Conservation (phyloP, 1,140 invertebrate genomes). For the Pseudomyrmex cubaensis region DNA sequence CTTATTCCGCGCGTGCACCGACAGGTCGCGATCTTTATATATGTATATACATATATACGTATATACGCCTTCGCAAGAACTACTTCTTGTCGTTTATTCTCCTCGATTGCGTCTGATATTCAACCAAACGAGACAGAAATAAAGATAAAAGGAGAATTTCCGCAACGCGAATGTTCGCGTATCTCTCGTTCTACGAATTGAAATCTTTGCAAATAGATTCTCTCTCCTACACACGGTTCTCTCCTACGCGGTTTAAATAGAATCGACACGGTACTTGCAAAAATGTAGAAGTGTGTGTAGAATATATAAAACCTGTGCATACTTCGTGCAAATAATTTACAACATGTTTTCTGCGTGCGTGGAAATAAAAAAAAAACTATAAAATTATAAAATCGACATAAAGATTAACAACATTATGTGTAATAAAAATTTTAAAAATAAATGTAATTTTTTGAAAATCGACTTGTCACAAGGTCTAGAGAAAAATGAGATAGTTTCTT, state of each 20-base stretch:
- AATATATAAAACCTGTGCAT: no score
- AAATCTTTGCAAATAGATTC: background rate
- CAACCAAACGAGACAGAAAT: background rate
- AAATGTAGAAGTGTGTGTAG: no score
- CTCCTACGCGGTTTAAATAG: background rate
- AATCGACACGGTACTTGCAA: background rate
- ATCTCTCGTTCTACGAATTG: background rate
- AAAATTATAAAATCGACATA: no score
- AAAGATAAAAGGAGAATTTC: background rate
- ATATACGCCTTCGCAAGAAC: background rate
- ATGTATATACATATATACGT: no score
- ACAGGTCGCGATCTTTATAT: conserved; percentile 40
- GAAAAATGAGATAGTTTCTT: background rate
- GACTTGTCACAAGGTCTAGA: no score
- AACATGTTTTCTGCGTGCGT: no score
- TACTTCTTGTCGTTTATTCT: conserved; percentile 50
- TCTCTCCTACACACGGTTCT: background rate
- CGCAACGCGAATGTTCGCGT: background rate
- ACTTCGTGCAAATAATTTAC: no score
- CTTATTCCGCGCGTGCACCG: conserved; percentile 28
- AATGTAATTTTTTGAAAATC: no score
- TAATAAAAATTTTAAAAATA: no score
- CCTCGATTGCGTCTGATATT: conserved; percentile 39
- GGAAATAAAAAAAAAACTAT: background rate
- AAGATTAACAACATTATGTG: no score